Base-by-base conservation (phyloP, 1,140 invertebrate species). In the Bombus turneri region DNA sequence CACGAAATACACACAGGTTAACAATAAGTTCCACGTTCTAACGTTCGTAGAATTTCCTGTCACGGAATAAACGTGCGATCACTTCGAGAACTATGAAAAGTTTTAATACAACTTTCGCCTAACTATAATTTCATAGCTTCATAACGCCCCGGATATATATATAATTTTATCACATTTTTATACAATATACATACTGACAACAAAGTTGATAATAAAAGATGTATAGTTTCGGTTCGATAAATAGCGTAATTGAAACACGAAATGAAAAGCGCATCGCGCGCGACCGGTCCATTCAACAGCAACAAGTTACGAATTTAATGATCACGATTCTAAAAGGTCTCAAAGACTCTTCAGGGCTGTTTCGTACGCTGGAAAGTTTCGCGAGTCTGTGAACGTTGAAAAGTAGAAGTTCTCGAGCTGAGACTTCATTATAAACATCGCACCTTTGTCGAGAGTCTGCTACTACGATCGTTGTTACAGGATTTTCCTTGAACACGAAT, bases 301-400 rank as follows among this genome's bases (percentile, higher is more conserved):
- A 69, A 78, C 74, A 83, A 83, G 82, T 83, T 47, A 77, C 59
- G 39, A 82, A 64, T 83, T 78, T 83, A 83, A 83, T 83, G 82
- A 83, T 83, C 82, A 5, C 82, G 53, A n/a, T 25, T 71, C 72
- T 78, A 28, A 78, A 83, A 83, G 74, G 43, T 76, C 13, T 76
- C 62, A 53, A 66, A 83, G 59, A 37, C 37, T 53, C n/a, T n/a
- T 41, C 47, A 6, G 28, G 39, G 34, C 39, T 41, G 74, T 68
- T 43, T 37, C 34, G 74, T 59, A 41, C 13, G 28, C 22, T n/a
- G 37, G 37, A 15, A 59, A 83, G 59, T 83, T 83, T 18, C 18
- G 9, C 22, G 28, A 53, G 81, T 41, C 72, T 31, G 64, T 8
- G 37, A 76, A 68, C 64, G 59, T 75, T 12, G 59, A 2, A 41